These are phyloP conservation scores for Micrasema minimum DNA, from an alignment of 1,140 invertebrate genomes.

Conservation along the genomic window DNA sequence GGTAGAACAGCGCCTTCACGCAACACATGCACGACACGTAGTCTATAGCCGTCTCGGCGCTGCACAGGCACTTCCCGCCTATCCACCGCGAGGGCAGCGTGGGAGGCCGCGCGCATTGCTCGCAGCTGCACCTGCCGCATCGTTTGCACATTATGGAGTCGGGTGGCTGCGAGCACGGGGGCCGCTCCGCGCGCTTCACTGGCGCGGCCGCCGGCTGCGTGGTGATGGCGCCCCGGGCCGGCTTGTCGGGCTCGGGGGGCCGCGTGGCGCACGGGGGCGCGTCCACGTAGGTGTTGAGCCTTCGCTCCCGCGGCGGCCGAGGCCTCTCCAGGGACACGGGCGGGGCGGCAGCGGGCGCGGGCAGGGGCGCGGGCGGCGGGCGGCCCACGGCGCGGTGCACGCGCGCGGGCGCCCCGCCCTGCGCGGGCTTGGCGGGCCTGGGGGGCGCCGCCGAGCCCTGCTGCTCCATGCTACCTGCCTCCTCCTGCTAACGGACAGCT, in stretches of 20 bases:
- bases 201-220: slow-evolving; percentile 60
- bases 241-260: slow-evolving; percentile 52
- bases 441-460: slow-evolving; percentile 60
- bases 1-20: slow-evolving; percentile 92
- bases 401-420: slow-evolving; percentile 46
- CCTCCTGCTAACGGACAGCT: slow-evolving; percentile 36
- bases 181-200: slow-evolving; percentile 59
- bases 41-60: slow-evolving; percentile 86
- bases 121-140: slow-evolving; percentile 88
- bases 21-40: slow-evolving; percentile 93
- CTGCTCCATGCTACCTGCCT: slow-evolving; percentile 57
- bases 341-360: slow-evolving; percentile 67
- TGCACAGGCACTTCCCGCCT: slow-evolving; percentile 87
- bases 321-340: slow-evolving; percentile 78
- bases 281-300: slow-evolving; percentile 87
- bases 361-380: slow-evolving; percentile 66
- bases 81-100: slow-evolving; percentile 88
- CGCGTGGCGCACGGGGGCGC: slow-evolving; percentile 68
- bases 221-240: slow-evolving; percentile 59
- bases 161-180: slow-evolving; percentile 61
- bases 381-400: slow-evolving; percentile 58
- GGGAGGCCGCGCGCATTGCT: slow-evolving; percentile 84
- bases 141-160: slow-evolving; percentile 84
- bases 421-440: slow-evolving; percentile 56
- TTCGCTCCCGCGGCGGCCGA: slow-evolving; percentile 79